Evolutionary conservation across 2,888 invertebrate species (phyloP).

Genomic region (Drosophila suboccidentalis): DNA sequence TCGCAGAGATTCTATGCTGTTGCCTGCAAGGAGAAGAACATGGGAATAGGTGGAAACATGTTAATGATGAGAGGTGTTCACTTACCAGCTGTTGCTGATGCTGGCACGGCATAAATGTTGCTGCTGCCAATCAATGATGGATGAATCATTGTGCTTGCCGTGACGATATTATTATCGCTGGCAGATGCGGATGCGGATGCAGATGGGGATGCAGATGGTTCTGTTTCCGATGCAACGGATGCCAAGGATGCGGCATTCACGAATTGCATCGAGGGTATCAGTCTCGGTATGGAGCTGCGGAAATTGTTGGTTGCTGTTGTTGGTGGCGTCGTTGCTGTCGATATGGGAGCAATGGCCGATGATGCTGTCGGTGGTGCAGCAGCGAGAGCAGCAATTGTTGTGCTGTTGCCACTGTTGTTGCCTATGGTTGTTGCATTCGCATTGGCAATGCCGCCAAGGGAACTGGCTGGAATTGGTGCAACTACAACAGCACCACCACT

Average conservation of each 20-base stretch:
- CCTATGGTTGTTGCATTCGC: constrained; percentile 17
- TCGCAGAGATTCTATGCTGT: constrained; percentile 33
- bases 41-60: background rate
- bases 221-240: constrained; percentile 8
- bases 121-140: constrained; percentile 8
- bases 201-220: constrained; percentile 7
- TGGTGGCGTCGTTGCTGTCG: background rate
- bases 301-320: constrained; percentile 48
- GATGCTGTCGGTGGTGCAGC: constrained; percentile 2
- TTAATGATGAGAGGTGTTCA: too few relatives aligned
- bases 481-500: constrained; percentile 21
- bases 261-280: constrained; percentile 68
- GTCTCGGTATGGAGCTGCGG: constrained; percentile 75
- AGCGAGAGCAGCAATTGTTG: background rate
- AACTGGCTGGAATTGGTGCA: constrained; percentile 19
- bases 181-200: constrained; percentile 6
- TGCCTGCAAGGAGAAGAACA: background rate
- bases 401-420: constrained; percentile 11
- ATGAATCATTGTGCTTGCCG: constrained; percentile 2
- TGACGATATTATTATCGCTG: background rate
- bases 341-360: background rate
- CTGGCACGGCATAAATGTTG: constrained; percentile 12
- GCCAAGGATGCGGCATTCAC: constrained; percentile 39
- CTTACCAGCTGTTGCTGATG: constrained; percentile 3
- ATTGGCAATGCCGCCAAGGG: constrained; percentile 2